phyloP scores from a whole-genome alignment of 2,888 invertebrate genomes.

The Lordiphosa andalusiaca region DNA sequence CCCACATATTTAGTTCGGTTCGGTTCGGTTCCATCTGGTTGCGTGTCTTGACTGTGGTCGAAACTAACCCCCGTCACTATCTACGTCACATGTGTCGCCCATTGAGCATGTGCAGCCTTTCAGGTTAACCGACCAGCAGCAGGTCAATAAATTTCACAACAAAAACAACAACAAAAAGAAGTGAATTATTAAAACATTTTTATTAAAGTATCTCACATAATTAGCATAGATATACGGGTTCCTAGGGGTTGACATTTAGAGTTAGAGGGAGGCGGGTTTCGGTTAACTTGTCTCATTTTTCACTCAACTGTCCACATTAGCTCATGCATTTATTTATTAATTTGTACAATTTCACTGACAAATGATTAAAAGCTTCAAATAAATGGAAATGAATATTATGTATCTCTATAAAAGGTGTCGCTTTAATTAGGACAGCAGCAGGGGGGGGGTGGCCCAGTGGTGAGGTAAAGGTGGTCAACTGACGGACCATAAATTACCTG shows the following conservation, averaged over 20 bases:
- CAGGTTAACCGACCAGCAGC: slow-evolving; percentile 53
- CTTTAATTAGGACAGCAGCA: slow-evolving; percentile 57
- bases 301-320: slow-evolving; percentile 71
- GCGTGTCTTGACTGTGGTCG: slow-evolving; percentile 55
- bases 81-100: slow-evolving; percentile 63
- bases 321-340: slow-evolving; percentile 64
- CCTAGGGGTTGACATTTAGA: slow-evolving; percentile 11
- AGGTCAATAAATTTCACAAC: slow-evolving; percentile 63
- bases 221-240: slow-evolving; percentile 60
- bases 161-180: slow-evolving; percentile 47
- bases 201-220: slow-evolving; percentile 68
- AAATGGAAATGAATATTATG: slow-evolving; percentile 61
- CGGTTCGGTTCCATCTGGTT: slow-evolving; percentile 63
- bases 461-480: slow-evolving; percentile 20
- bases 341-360: slow-evolving; percentile 69
- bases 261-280: slow-evolving; percentile 9
- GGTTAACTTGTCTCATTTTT: slow-evolving; percentile 63
- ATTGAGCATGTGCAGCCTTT: slow-evolving; percentile 73
- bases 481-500: slow-evolving; percentile 9
- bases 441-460: slow-evolving; percentile 16
- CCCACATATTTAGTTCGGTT: slow-evolving; percentile 4
- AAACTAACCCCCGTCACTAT: slow-evolving; percentile 26
- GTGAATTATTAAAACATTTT: slow-evolving; percentile 73
- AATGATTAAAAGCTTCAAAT: slow-evolving; percentile 69
- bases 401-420: slow-evolving; percentile 53